Evolutionary conservation across 2,797 vertebrate species (phyloP).

Genomic region (Lates japonicus): DNA sequence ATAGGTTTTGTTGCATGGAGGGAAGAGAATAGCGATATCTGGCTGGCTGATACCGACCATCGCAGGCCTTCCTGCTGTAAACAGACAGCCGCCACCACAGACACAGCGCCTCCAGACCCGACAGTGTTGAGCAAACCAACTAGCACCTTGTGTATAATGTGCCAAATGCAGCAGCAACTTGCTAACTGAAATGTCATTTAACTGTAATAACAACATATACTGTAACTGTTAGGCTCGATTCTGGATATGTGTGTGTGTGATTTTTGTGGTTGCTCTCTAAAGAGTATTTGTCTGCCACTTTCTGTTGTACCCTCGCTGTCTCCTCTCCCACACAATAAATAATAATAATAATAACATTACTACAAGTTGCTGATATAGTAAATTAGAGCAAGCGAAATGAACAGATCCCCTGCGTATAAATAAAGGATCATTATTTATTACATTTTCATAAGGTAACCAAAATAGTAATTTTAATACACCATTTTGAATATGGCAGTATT

Average conservation of each 20-base stretch:
- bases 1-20: constrained; percentile 53
- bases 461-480: background rate
- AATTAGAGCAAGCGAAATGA: background rate
- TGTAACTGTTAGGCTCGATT: background rate
- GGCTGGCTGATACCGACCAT: constrained; percentile 75
- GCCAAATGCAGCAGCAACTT: constrained; percentile 41
- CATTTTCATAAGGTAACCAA: background rate
- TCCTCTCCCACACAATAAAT: constrained; percentile 1
- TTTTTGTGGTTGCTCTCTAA: background rate
- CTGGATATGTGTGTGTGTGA: background rate
- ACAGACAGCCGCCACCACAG: constrained; percentile 59
- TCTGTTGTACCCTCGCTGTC: background rate
- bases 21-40: constrained; percentile 62
- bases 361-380: background rate
- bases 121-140: constrained; percentile 54
- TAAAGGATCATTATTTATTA: background rate
- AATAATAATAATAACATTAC: too few species aligned
- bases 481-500: background rate
- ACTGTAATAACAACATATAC: background rate
- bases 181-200: constrained; percentile 11
- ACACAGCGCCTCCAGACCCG: constrained; percentile 47
- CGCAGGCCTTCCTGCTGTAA: constrained; percentile 61
- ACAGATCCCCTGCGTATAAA: background rate
- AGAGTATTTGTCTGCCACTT: background rate
- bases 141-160: constrained; percentile 26